phyloP scores from a whole-genome alignment of 1,140 invertebrate species.

The Notospermus geniculatus region DNA sequence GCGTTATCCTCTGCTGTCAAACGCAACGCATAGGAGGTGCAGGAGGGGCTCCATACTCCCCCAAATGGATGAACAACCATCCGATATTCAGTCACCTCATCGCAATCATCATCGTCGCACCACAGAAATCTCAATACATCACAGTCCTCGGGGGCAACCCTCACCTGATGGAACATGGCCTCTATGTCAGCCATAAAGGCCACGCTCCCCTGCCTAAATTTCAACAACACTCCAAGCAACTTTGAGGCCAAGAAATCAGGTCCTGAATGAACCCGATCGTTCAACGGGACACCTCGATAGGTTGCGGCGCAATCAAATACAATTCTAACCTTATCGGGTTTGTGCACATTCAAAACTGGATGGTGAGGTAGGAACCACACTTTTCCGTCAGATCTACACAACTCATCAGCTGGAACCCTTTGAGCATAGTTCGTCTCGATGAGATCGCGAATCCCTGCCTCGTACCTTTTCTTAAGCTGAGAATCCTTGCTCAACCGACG shows the following conservation, averaged over 20 bases:
- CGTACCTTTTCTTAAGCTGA: not conserved
- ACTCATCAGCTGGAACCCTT: not conserved
- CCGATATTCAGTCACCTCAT: not conserved
- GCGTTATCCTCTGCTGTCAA: not conserved
- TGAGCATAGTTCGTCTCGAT: conserved; percentile 1
- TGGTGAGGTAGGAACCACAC: conserved; percentile 19
- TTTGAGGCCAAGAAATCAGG: too few relatives aligned
- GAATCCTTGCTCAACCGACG: not conserved
- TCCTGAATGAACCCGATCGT: conserved; percentile 12
- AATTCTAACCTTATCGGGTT: conserved; percentile 15
- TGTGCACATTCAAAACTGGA: not conserved
- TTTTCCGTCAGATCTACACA: too few relatives aligned
- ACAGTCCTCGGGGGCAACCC: too few relatives aligned
- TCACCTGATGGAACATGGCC: too few relatives aligned
- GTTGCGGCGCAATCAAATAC: conserved; percentile 22
- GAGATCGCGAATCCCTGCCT: not conserved
- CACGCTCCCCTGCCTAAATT: too few relatives aligned
- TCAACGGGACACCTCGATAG: conserved; percentile 12
- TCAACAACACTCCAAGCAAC: too few relatives aligned
- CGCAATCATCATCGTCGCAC: conserved; percentile 7
- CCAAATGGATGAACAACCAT: conserved; percentile 15
- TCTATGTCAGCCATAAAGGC: too few relatives aligned
- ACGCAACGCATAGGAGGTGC: not conserved
- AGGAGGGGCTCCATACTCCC: conserved; percentile 5
- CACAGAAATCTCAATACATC: conserved; percentile 16